phyloP scores from a whole-genome alignment of 2,888 invertebrate species.

The Hirtodrosophila trivittata region DNA sequence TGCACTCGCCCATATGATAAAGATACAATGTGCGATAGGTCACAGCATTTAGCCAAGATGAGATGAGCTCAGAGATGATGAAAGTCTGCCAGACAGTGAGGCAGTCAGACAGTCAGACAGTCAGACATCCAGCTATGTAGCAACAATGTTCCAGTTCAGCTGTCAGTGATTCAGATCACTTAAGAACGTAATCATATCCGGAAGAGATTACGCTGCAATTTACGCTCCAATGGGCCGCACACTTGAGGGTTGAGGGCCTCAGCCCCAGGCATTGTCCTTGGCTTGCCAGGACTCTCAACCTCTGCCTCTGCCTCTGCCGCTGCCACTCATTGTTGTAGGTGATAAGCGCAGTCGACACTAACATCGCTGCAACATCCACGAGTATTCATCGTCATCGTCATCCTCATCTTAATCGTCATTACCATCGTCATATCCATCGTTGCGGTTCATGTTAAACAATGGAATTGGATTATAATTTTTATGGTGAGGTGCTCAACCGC shows the following conservation, averaged over 20 bases:
- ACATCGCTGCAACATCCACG: conserved; percentile 15
- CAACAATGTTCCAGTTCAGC: conserved; percentile 55
- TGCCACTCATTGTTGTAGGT: conserved; percentile 61
- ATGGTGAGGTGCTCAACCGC: conserved; percentile 57
- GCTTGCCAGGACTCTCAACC: conserved; percentile 8
- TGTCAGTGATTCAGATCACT: conserved; percentile 60
- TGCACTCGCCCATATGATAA: conserved; percentile 38
- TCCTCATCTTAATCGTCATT: conserved; percentile 4
- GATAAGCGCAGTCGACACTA: conserved; percentile 72
- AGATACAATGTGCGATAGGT: conserved; percentile 81
- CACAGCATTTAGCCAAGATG: conserved; percentile 71
- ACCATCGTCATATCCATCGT: background rate
- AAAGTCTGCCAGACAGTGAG: conserved; percentile 17
- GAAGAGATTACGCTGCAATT: conserved; percentile 80
- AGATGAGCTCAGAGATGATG: conserved; percentile 28
- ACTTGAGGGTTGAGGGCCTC: conserved; percentile 43
- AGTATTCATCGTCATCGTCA: conserved; percentile 17
- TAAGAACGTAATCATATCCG: conserved; percentile 79
- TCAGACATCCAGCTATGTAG: conserved; percentile 24
- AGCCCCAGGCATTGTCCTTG: background rate
- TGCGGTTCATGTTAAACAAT: conserved; percentile 62
- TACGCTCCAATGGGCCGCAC: conserved; percentile 61
- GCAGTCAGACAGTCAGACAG: conserved; percentile 19
- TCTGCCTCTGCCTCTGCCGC: conserved; percentile 27
- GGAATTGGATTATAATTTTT: conserved; percentile 77